Conservation (phyloP, 2,113 vertebrate genomes). For the Mormyrus iriodes region DNA sequence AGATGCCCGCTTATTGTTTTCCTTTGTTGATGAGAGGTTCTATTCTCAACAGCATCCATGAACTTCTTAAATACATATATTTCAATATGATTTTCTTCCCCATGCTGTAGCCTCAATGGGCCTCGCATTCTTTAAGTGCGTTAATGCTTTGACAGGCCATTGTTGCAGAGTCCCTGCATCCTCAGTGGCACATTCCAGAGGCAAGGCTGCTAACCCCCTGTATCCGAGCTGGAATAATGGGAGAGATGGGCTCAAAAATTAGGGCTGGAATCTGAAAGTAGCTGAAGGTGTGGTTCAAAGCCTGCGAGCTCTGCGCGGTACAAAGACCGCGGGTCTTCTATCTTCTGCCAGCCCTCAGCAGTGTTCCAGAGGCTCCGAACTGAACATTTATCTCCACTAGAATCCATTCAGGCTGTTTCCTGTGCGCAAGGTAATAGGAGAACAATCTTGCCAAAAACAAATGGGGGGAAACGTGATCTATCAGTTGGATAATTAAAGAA, state of each 20-base stretch:
- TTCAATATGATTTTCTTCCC: neutral
- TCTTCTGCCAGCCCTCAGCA: neutral
- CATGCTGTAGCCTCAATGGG: neutral
- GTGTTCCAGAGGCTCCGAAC: neutral
- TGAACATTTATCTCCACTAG: neutral
- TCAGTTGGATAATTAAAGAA: neutral
- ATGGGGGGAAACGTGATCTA: neutral
- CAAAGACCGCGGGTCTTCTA: neutral
- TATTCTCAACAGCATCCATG: neutral
- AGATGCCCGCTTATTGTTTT: neutral
- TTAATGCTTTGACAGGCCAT: neutral
- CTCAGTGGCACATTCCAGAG: neutral
- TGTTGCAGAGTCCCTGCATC: neutral
- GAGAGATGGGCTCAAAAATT: slow-evolving; percentile 2
- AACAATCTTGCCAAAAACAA: neutral
- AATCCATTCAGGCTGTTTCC: neutral
- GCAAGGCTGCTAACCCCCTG: neutral
- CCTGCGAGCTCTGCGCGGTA: neutral
- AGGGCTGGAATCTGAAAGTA: neutral
- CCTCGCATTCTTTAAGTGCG: neutral
- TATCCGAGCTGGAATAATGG: neutral
- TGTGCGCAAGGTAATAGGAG: neutral
- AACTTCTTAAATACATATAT: slow-evolving; percentile 7
- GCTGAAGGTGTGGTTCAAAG: slow-evolving; percentile 1
- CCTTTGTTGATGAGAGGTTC: neutral